phyloP scores from a whole-genome alignment of 2,113 vertebrate genomes.

The Sinocyclocheilus maitianheensis region DNA sequence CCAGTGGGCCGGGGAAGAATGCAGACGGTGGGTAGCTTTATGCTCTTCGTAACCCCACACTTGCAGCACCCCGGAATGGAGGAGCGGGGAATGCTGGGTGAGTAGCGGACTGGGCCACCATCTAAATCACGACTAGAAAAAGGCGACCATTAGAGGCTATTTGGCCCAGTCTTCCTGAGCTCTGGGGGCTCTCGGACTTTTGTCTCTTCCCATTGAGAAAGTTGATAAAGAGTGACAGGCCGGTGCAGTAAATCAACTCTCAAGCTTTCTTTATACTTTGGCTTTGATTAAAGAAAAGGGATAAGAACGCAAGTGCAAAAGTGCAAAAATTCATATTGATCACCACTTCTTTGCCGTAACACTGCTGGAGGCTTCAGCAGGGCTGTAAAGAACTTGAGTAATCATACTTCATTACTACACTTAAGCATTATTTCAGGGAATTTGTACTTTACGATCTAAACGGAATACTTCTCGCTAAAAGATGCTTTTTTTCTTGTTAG shows the following conservation, averaged over 20 bases:
- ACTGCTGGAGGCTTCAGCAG: constrained; percentile 51
- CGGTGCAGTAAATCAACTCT: constrained; percentile 88
- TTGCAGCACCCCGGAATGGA: constrained; percentile 79
- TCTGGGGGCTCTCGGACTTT: constrained; percentile 85
- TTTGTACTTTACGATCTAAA: neutral
- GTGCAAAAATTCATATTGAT: constrained; percentile 75
- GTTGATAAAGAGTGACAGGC: constrained; percentile 92
- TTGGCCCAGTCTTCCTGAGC: constrained; percentile 88
- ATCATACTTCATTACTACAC: neutral
- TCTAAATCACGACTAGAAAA: constrained; percentile 95
- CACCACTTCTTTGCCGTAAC: constrained; percentile 69
- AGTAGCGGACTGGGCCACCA: constrained; percentile 76
- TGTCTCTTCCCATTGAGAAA: constrained; percentile 88
- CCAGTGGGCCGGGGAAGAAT: constrained; percentile 69
- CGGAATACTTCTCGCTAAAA: neutral
- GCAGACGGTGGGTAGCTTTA: constrained; percentile 84
- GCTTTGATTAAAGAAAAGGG: constrained; percentile 64
- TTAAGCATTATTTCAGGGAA: constrained; percentile 10
- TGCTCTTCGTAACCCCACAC: constrained; percentile 84
- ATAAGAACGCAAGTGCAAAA: constrained; percentile 72
- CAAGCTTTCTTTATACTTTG: constrained; percentile 83
- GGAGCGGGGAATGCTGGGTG: constrained; percentile 71
- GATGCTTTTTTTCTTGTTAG: neutral
- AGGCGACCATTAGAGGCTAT: constrained; percentile 87
- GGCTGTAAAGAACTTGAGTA: neutral